phyloP scores from a whole-genome alignment of 1,140 invertebrate species.

The Ladona fulva region DNA sequence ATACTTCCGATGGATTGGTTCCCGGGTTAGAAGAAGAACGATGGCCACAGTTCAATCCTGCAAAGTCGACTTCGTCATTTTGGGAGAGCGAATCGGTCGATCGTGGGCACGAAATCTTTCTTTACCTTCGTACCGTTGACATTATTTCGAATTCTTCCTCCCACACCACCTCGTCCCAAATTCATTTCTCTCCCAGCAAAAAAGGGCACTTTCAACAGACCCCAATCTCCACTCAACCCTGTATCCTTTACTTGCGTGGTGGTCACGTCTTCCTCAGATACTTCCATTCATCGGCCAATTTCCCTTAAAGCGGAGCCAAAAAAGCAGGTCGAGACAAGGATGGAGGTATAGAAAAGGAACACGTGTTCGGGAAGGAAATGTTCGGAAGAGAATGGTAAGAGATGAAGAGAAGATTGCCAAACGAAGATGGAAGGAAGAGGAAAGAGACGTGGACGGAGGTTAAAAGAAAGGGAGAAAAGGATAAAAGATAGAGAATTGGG shows the following conservation, averaged over 20 bases:
- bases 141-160: not conserved
- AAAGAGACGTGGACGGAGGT: not conserved
- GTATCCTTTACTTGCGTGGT: not conserved
- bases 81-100: no score
- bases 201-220: not conserved
- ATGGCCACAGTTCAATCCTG: no score
- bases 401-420: not conserved
- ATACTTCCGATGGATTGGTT: no score
- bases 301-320: not conserved
- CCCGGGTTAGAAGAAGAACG: no score
- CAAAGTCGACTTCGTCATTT: no score
- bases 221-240: not conserved
- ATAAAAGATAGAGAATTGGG: no score
- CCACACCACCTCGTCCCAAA: not conserved
- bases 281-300: not conserved
- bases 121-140: not conserved
- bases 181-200: not conserved
- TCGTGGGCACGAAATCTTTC: not conserved
- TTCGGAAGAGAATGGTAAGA: no score
- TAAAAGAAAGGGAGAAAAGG: not conserved
- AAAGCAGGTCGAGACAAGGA: not conserved
- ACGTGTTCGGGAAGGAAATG: not conserved
- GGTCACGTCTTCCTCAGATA: not conserved
- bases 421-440: not conserved
- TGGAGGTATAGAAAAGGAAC: not conserved